phyloP scores from a whole-genome alignment of 2,113 vertebrate genomes.

The Pituophis catenifer region DNA sequence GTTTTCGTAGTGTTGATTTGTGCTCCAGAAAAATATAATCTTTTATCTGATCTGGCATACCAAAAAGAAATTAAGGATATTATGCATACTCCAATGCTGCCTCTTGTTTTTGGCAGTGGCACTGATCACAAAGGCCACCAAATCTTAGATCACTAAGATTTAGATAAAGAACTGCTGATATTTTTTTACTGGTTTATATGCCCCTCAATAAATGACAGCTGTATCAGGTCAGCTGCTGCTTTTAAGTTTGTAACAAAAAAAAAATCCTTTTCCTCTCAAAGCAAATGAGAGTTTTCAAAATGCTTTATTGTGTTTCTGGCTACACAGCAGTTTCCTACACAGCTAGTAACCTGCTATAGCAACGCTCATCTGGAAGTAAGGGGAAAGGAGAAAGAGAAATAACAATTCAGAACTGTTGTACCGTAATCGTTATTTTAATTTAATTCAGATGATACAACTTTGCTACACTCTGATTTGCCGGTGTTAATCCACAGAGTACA shows the following conservation, averaged over 20 bases:
- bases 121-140: background rate
- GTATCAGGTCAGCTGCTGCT: background rate
- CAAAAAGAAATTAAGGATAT: background rate
- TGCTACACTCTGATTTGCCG: background rate
- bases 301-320: background rate
- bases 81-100: background rate
- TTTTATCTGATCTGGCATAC: background rate
- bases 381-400: background rate
- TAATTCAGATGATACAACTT: background rate
- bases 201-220: constrained; percentile 4
- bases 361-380: background rate
- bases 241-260: background rate
- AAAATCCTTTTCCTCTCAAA: background rate
- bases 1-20: background rate
- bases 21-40: background rate
- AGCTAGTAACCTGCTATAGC: background rate
- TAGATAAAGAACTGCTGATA: background rate
- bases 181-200: background rate
- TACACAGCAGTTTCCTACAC: background rate
- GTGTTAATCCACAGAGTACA: background rate
- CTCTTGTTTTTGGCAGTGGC: background rate
- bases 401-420: background rate
- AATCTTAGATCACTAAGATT: background rate
- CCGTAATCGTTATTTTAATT: background rate
- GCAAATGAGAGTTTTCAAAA: background rate